Base-by-base conservation (phyloP, 2,113 vertebrate species). In the Sapajus apella region DNA sequence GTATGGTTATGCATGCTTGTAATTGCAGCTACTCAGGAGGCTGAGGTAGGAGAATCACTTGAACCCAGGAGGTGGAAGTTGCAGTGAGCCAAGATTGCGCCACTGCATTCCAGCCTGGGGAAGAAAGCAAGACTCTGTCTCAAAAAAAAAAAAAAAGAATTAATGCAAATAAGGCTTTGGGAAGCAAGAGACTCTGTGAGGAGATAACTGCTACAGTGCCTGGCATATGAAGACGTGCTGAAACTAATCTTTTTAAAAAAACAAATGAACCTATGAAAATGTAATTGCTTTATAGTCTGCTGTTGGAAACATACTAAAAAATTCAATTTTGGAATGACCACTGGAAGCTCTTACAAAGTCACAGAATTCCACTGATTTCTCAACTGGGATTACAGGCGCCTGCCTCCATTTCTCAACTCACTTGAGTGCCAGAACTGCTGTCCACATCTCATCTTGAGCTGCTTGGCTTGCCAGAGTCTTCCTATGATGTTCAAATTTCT, bases 401-500 rank as follows among this genome's bases (percentile, higher is more conserved):
- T 40, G 37, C 37, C 37, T 40, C 37, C 37, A 40, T 40, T 40
- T 40, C 37, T 40, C 37, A 40, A 95, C 98, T 98, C 94, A 99
- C 99, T 97, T 98, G 82, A 98, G 95, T 43, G 92, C 95, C 3
- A 97, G 81, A 1, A 84, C 92, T 55, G 96, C 94, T 9, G 5
- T 70, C 98, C 98, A 96, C 0, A 88, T 75, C 16, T 85, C 68
- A 0, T 98, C 98, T 89, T 96, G 97, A 25, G 93, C 91, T 61
- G 40, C 84, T 68, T 98, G 97, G 64, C 76, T 95, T 95, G 97
- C 98, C 95, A 98, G 32, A 27, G 4, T 47, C 70, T 96, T 93
- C 0, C 75, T 97, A n/a, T 98, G 98, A 94, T 91, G 87, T 47
- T 98, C 97, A 12, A 99, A 98, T 23, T 91, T 98, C 25, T 83